Evolutionary conservation across 2,797 vertebrate species (phyloP).

Genomic region (Valencia hispanica): DNA sequence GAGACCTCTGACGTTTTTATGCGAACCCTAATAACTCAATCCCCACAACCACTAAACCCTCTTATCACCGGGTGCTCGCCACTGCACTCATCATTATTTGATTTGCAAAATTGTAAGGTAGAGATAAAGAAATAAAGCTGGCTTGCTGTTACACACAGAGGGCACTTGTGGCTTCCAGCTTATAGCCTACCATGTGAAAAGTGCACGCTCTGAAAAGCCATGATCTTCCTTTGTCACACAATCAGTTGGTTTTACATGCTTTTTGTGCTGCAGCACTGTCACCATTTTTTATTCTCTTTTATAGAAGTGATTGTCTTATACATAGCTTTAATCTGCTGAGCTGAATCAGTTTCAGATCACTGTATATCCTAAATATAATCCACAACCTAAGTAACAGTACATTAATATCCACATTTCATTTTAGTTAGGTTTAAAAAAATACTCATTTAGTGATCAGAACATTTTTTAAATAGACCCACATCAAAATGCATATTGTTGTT

Average conservation of each 20-base stretch:
- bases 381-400: neutral
- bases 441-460: neutral
- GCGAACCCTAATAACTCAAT: constrained; percentile 71
- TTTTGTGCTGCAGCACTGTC: constrained; percentile 15
- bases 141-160: constrained; percentile 57
- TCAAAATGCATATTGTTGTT: neutral
- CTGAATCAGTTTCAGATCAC: neutral
- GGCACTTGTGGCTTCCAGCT: constrained; percentile 70
- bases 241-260: constrained; percentile 50
- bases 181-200: constrained; percentile 56
- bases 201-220: constrained; percentile 45
- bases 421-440: neutral
- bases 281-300: neutral
- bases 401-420: neutral
- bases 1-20: constrained; percentile 63
- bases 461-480: neutral
- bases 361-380: neutral
- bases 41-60: constrained; percentile 71
- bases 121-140: constrained; percentile 74
- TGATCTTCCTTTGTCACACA: constrained; percentile 48
- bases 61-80: constrained; percentile 66
- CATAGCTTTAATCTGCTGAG: neutral
- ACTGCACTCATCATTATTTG: constrained; percentile 73
- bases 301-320: neutral
- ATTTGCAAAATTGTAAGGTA: constrained; percentile 77